Percentiles rank a stretch among this genome's conserved stretches.
Evolutionary conservation across 2,113 vertebrate species (phyloP).

Genomic region (human): GRCh38 chr1:188554001-188554500

Average conservation of each 20-base stretch:
- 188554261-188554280: neutral
- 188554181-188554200: neutral
- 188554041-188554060: neutral
- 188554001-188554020: neutral
- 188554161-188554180: neutral
- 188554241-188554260: neutral
- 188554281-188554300: neutral
- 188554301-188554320: neutral
- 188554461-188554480: no score
- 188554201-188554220: neutral
- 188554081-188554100: neutral
- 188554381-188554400: neutral
- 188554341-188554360: neutral
- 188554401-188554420: neutral
- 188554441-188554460: no score
- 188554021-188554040: neutral
- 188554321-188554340: neutral
- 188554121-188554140: neutral
- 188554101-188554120: neutral
- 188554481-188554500: no score
- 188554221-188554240: neutral
- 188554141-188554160: neutral
- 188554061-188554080: neutral
- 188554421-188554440: no score
- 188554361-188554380: neutral